Conservation (phyloP, 2,113 vertebrate species). For the Chaetodon trifascialis region DNA sequence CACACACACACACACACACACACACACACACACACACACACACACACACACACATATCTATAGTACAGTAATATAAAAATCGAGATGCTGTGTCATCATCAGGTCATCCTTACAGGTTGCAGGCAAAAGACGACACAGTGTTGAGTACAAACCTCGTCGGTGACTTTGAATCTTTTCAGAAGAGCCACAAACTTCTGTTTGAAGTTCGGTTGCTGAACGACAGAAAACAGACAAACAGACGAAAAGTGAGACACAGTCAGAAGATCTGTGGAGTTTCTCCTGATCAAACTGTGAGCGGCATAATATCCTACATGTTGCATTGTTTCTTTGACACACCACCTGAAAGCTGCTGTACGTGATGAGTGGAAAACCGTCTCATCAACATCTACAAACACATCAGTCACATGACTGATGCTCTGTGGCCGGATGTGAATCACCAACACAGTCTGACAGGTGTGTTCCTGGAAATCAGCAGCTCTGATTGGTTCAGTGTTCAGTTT, state of each 20-base stretch:
- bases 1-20: too few species aligned
- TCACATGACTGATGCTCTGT: too few species aligned
- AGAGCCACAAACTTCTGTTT: conserved; percentile 85
- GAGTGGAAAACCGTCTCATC: too few species aligned
- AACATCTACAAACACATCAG: too few species aligned
- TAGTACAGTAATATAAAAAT: too few species aligned
- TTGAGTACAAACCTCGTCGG: conserved; percentile 78
- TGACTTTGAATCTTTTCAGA: conserved; percentile 82
- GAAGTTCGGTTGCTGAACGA: conserved; percentile 80
- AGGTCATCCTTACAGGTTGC: too few species aligned
- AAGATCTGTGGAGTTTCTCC: not conserved
- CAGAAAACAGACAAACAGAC: conserved; percentile 4
- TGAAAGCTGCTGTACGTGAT: not conserved
- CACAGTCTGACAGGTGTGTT: not conserved
- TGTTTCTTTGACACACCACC: not conserved
- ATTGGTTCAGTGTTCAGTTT: not conserved
- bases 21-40: too few species aligned
- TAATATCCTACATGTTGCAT: not conserved
- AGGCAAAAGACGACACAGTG: not conserved
- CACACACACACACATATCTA: too few species aligned
- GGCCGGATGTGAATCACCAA: not conserved
- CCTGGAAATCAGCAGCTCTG: not conserved
- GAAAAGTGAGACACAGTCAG: not conserved
- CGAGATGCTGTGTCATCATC: too few species aligned
- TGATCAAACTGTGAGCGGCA: not conserved